phyloP scores from a whole-genome alignment of 23 tunicate species.

The Trididemnum clinides region DNA sequence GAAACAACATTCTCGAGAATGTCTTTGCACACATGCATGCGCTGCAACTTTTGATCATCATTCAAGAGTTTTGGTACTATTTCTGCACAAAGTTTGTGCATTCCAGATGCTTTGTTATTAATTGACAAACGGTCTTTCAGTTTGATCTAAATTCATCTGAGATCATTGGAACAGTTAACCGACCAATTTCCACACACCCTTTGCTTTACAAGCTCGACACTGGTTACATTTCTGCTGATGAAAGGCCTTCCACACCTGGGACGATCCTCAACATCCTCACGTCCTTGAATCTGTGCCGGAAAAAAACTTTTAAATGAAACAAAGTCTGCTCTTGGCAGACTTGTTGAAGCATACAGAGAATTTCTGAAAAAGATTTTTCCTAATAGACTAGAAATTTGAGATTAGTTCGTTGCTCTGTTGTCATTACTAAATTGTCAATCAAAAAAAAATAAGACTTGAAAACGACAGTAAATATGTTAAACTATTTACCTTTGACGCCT shows the following conservation, averaged over 20 bases:
- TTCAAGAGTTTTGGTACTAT: background rate
- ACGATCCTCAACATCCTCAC: conserved; percentile 1
- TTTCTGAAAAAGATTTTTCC: background rate
- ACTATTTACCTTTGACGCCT: background rate
- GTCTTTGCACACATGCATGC: no score
- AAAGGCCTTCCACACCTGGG: conserved; percentile 20
- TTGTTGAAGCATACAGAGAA: conserved; percentile 12
- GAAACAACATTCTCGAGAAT: no score
- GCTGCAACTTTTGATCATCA: no score
- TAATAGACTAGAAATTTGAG: conserved; percentile 2
- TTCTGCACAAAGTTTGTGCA: background rate
- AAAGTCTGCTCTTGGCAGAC: conserved; percentile 13
- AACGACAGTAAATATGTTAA: conserved; percentile 3
- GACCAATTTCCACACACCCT: conserved; percentile 1
- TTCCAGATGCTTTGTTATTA: background rate
- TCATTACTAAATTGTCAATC: background rate
- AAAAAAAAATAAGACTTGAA: background rate
- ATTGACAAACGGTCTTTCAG: background rate
- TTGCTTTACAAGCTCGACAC: conserved; percentile 8
- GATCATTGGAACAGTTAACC: background rate
- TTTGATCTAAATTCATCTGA: background rate
- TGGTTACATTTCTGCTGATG: background rate
- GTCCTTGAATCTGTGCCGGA: conserved; percentile 13
- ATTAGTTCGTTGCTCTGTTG: conserved; percentile 3
- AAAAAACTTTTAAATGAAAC: conserved; percentile 1